phyloP scores from a whole-genome alignment of 1,140 invertebrate genomes.

The Pteromalus puparum region DNA sequence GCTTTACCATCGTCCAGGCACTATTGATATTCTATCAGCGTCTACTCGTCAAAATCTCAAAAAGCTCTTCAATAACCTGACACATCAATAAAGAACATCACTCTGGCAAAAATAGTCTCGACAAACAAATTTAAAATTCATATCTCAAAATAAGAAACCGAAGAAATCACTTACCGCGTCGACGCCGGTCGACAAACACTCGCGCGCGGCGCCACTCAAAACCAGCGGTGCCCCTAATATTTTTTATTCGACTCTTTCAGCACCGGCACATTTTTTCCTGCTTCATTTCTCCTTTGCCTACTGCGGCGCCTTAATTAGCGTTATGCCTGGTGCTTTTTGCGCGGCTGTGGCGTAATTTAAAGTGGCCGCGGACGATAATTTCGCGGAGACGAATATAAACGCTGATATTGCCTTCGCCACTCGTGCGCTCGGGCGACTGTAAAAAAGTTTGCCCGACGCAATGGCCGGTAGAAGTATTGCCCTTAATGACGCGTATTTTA shows the following conservation, averaged over 20 bases:
- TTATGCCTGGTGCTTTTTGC: slow-evolving; percentile 1
- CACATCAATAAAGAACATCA: no score
- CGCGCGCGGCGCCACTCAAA: not conserved
- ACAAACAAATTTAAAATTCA: no score
- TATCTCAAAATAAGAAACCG: not conserved
- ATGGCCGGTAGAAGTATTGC: not conserved
- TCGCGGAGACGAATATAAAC: slow-evolving; percentile 23
- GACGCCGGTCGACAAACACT: not conserved
- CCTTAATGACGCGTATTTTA: slow-evolving; percentile 24
- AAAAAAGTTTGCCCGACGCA: slow-evolving; percentile 11
- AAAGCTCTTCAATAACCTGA: no score
- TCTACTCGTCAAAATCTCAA: no score
- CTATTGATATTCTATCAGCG: no score
- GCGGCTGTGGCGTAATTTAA: slow-evolving; percentile 17
- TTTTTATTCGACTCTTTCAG: not conserved
- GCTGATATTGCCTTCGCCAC: slow-evolving; percentile 24
- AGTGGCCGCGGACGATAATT: slow-evolving; percentile 23
- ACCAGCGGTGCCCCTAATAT: not conserved
- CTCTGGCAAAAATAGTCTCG: no score
- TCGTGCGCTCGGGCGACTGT: not conserved
- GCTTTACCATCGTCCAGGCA: no score
- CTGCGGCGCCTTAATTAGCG: slow-evolving; percentile 18
- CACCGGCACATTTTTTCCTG: not conserved
- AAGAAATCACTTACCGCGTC: not conserved
- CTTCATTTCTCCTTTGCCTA: not conserved